Evolutionary conservation across 2,888 invertebrate genomes (phyloP).

Genomic region (Harmothoe impar): DNA sequence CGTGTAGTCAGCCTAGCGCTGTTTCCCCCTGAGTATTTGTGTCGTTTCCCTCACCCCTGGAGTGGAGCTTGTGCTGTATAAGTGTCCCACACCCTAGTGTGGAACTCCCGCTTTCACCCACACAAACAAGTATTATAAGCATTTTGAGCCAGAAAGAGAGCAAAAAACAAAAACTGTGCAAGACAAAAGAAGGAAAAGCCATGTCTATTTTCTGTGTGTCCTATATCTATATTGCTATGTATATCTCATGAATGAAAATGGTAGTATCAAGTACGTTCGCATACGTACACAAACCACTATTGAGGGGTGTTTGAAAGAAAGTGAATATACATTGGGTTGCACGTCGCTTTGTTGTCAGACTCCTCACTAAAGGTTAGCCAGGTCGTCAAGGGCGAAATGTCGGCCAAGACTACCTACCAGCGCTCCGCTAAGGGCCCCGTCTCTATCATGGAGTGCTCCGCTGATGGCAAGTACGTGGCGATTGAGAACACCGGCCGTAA

Average conservation of each 20-base stretch:
- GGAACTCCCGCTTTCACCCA: slow-evolving; percentile 62
- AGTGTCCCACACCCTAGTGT: slow-evolving; percentile 14
- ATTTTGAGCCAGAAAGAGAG: slow-evolving; percentile 53
- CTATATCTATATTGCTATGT: neutral
- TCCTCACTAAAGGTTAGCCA: slow-evolving; percentile 72
- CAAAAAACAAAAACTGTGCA: neutral
- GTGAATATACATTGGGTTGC: slow-evolving; percentile 54
- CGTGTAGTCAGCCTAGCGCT: slow-evolving; percentile 41
- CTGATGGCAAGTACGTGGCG: slow-evolving; percentile 84
- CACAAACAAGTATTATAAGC: slow-evolving; percentile 48
- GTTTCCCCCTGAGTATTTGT: slow-evolving; percentile 48
- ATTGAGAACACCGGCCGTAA: slow-evolving; percentile 84
- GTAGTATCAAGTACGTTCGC: neutral
- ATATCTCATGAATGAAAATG: slow-evolving; percentile 3
- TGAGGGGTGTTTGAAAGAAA: slow-evolving; percentile 30
- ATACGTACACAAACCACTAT: slow-evolving; percentile 21
- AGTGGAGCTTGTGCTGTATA: slow-evolving; percentile 57
- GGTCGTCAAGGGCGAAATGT: slow-evolving; percentile 84
- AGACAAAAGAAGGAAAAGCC: slow-evolving; percentile 46
- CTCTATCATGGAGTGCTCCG: slow-evolving; percentile 84
- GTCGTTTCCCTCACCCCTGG: slow-evolving; percentile 52
- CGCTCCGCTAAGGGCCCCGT: slow-evolving; percentile 85
- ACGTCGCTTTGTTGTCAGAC: slow-evolving; percentile 65
- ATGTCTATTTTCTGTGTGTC: slow-evolving; percentile 10
- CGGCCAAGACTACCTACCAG: slow-evolving; percentile 85